phyloP scores from a whole-genome alignment of 2,113 vertebrate species.

The Dipodomys spectabilis region DNA sequence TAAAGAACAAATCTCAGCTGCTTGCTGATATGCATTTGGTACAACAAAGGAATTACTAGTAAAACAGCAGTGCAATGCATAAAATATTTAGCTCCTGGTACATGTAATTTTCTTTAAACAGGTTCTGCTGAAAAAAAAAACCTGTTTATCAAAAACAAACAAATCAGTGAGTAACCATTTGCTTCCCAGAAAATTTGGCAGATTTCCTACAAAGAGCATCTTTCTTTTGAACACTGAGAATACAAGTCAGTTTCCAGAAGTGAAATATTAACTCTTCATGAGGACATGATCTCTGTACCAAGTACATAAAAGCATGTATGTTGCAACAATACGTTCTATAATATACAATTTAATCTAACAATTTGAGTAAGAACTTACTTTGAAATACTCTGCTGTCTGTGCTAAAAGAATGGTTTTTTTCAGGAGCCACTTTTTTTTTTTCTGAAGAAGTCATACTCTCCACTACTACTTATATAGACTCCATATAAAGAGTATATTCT shows the following conservation, averaged over 20 bases:
- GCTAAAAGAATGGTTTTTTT: constrained; percentile 11
- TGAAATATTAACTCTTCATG: constrained; percentile 45
- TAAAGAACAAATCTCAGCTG: constrained; percentile 53
- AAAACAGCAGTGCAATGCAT: constrained; percentile 12
- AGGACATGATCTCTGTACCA: not conserved
- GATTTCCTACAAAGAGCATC: constrained; percentile 39
- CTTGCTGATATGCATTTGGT: constrained; percentile 17
- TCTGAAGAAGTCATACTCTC: not conserved
- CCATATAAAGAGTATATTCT: not conserved
- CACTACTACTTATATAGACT: not conserved
- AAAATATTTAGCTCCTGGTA: constrained; percentile 47
- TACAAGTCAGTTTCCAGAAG: constrained; percentile 51
- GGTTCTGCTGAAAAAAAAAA: constrained; percentile 24
- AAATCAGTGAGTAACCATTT: constrained; percentile 8
- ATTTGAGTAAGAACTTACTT: constrained; percentile 24
- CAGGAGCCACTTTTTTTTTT: not conserved
- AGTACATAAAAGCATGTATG: not conserved
- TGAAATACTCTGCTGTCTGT: not conserved
- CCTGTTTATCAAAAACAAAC: constrained; percentile 9
- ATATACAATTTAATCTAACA: not conserved
- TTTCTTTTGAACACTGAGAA: not conserved
- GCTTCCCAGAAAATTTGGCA: constrained; percentile 22
- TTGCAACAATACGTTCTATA: constrained; percentile 25
- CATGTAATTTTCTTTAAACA: constrained; percentile 56
- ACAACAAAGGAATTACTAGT: constrained; percentile 57